Base-by-base conservation (phyloP, 2,113 vertebrate genomes). In the Terrapene triunguis region DNA sequence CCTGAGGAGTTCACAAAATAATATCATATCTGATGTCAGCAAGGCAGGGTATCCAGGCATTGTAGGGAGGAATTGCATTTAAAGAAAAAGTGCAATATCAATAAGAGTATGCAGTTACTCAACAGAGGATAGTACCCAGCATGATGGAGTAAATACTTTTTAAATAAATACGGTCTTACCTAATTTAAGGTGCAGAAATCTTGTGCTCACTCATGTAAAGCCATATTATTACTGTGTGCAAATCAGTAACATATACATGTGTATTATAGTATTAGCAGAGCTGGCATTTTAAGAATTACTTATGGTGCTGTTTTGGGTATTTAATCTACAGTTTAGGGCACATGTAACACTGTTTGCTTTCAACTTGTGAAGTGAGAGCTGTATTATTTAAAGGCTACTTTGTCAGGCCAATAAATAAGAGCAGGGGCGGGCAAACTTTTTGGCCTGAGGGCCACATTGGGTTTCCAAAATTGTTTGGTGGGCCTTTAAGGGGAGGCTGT, bases 341-440 rank as follows among this genome's bases (percentile, higher is more conserved):
- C 10, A 47, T 32, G 8, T 65, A 78, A 22, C 2, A n/a, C 25
- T 14, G 17, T 19, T 72, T 92, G 19, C 2, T 72, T 54, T 65
- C 12, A 1, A 27, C 82, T 82, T 79, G 32, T 47, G 24, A 44
- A 42, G 24, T 17, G 8, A 17, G 3, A 74, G 32, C 65, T 85
- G n/a, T 50, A 85, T 84, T 79, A 32, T 5, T 38, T 14, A 8
- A 62, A 85, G 27, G 14, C 89, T 42, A 3, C 44, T 93, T 85
- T 59, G 10, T 91, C 0, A 0, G 76, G 82, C 74, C 29, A 55
- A 42, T 54, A 57, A 82, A 8, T 53, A 80, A 65, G 19, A 5
- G 12, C 54, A 14, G 50, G 13, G 13, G 50, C 4, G 4, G 50
- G 50, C 50, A 50, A 50, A 50, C 50, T 14, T 50, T 50, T 50